Conservation (phyloP, 2,113 vertebrate species). For the Pseudorhombus dupliciocellatus region DNA sequence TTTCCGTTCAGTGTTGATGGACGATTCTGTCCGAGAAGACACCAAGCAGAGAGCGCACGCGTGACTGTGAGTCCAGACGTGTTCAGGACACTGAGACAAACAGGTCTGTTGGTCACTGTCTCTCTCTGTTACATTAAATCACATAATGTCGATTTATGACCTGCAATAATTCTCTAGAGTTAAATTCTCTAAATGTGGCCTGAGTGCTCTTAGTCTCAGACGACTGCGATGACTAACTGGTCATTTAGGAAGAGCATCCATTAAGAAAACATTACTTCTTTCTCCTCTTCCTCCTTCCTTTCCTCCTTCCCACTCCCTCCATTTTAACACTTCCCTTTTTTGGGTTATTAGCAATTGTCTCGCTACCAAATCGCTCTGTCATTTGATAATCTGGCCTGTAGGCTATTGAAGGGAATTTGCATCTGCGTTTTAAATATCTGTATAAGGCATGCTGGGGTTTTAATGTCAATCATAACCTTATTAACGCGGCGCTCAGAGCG, state of each 20-base stretch:
- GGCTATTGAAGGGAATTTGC: slow-evolving; percentile 71
- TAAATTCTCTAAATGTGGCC: slow-evolving; percentile 44
- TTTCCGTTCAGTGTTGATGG: slow-evolving; percentile 36
- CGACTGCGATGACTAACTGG: slow-evolving; percentile 20
- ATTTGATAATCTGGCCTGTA: slow-evolving; percentile 73
- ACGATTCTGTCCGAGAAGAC: slow-evolving; percentile 40
- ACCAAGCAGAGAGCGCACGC: slow-evolving; percentile 7
- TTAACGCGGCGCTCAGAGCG: slow-evolving; percentile 66
- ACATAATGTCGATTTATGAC: slow-evolving; percentile 35
- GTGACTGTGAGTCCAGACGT: slow-evolving; percentile 47
- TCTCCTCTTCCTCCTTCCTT: slow-evolving; percentile 20
- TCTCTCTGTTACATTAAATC: slow-evolving; percentile 24
- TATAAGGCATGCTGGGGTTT: slow-evolving; percentile 62
- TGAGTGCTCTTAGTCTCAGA: not conserved
- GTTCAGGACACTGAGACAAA: slow-evolving; percentile 63
- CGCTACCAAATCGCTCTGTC: slow-evolving; percentile 61
- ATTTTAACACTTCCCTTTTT: slow-evolving; percentile 67
- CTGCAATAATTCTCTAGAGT: not conserved
- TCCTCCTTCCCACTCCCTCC: slow-evolving; percentile 36
- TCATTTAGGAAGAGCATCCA: slow-evolving; percentile 62
- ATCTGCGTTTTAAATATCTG: slow-evolving; percentile 68
- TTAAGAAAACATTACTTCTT: slow-evolving; percentile 54
- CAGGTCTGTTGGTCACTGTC: slow-evolving; percentile 44
- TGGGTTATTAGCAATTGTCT: slow-evolving; percentile 70
- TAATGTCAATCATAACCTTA: slow-evolving; percentile 78